phyloP scores from a whole-genome alignment of 1,140 invertebrate genomes.

The Trichogramma pretiosum region DNA sequence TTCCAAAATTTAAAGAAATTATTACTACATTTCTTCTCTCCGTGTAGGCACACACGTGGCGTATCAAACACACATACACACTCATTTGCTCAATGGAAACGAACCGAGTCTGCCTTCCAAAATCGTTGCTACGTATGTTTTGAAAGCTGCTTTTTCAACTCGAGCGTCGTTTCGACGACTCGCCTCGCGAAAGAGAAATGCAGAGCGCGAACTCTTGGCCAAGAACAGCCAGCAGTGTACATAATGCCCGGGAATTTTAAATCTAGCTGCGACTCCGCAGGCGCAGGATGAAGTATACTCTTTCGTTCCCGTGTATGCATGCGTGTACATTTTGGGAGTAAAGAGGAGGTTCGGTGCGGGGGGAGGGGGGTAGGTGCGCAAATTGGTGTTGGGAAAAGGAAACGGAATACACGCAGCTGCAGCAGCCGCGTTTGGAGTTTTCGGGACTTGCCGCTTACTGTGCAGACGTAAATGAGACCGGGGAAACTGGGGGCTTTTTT shows the following conservation, averaged over 20 bases:
- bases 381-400: background rate
- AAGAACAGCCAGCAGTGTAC: no score
- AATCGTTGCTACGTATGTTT: no score
- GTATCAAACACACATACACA: no score
- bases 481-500: background rate
- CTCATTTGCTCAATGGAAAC: no score
- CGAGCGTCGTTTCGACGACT: background rate
- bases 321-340: no score
- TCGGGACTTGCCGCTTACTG: background rate
- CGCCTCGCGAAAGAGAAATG: conserved; percentile 2
- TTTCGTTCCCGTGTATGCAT: background rate
- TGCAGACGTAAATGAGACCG: conserved; percentile 8
- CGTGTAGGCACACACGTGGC: no score
- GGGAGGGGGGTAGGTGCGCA: background rate
- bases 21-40: no score
- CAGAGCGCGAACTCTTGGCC: no score
- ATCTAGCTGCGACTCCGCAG: conserved; percentile 21
- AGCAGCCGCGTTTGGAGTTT: background rate
- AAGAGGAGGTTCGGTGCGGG: no score
- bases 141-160: no score
- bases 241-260: conserved; percentile 25
- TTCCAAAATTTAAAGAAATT: no score
- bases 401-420: background rate
- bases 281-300: background rate
- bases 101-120: no score